These are phyloP conservation scores for Engystomops pustulosus DNA, from an alignment of 2,113 vertebrate species.

Conservation along the genomic window DNA sequence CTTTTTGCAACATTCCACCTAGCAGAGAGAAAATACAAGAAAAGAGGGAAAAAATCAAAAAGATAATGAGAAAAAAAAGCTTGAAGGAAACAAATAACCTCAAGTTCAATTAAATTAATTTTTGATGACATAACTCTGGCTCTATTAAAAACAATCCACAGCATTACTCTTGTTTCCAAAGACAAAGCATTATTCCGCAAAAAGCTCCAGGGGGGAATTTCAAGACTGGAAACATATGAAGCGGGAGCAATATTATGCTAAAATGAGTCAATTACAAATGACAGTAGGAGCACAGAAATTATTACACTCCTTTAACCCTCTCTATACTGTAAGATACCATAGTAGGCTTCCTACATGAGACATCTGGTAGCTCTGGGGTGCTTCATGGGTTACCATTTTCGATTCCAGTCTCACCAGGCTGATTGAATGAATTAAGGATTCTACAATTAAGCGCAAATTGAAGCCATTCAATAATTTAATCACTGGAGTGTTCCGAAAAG, in stretches of 20 bases:
- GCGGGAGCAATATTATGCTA: conserved; percentile 9
- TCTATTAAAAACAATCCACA: conserved; percentile 38
- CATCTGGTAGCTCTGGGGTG: not conserved
- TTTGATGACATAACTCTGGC: conserved; percentile 16
- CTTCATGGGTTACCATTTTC: not conserved
- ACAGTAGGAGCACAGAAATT: conserved; percentile 47
- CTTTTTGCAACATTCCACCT: conserved; percentile 59
- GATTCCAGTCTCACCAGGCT: conserved; percentile 41
- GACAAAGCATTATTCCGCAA: conserved; percentile 44
- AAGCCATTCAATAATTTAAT: conserved; percentile 43
- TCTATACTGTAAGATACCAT: not conserved
- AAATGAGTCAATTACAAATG: conserved; percentile 58
- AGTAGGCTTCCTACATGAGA: no score
- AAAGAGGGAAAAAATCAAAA: not conserved
- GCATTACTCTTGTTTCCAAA: conserved; percentile 48
- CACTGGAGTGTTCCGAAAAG: conserved; percentile 16
- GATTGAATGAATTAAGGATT: conserved; percentile 34
- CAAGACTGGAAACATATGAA: not conserved
- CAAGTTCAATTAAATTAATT: conserved; percentile 53
- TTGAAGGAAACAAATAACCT: conserved; percentile 52
- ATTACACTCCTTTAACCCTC: conserved; percentile 48
- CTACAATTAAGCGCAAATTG: conserved; percentile 39
- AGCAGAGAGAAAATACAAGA: conserved; percentile 41
- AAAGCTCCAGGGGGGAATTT: conserved; percentile 51
- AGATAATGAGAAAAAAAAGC: conserved; percentile 48